A percentile compares a stretch with the other conserved stretches of the same genome.
phyloP scores from a whole-genome alignment of 2,888 invertebrate genomes.

The Papilio elwesi region DNA sequence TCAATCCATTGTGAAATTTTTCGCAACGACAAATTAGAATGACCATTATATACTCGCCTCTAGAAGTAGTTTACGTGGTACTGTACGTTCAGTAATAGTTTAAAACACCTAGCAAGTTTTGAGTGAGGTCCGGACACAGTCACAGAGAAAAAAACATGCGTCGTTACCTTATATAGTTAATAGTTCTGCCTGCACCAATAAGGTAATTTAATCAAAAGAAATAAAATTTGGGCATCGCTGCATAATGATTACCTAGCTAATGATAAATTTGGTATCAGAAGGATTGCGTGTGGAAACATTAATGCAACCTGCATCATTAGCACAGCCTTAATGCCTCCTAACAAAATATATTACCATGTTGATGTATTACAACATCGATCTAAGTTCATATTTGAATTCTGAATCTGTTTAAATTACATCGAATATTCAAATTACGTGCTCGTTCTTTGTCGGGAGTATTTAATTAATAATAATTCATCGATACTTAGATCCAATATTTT shows the following conservation, averaged over 20 bases:
- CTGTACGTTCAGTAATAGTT: too few species aligned
- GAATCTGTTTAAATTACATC: constrained; percentile 9
- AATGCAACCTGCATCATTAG: constrained; percentile 26
- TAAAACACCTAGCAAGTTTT: too few species aligned
- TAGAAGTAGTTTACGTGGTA: too few species aligned
- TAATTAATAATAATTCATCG: neutral
- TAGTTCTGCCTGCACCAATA: too few species aligned
- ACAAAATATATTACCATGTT: constrained; percentile 24
- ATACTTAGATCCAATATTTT: neutral
- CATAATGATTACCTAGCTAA: constrained; percentile 3
- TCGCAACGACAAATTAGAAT: too few species aligned
- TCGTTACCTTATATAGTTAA: too few species aligned
- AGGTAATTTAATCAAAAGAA: neutral
- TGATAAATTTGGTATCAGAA: constrained; percentile 20
- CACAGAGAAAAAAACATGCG: neutral
- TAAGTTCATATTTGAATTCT: constrained; percentile 27
- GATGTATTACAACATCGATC: constrained; percentile 19
- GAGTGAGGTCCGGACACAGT: too few species aligned
- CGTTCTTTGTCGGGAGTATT: neutral
- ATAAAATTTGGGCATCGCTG: neutral
- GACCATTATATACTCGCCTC: too few species aligned
- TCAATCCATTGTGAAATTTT: too few species aligned
- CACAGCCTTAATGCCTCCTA: constrained; percentile 15
- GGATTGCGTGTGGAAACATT: constrained; percentile 18
- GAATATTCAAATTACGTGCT: constrained; percentile 17